Conservation (phyloP, 2,113 vertebrate genomes). For the Gallinago jamesoni region DNA sequence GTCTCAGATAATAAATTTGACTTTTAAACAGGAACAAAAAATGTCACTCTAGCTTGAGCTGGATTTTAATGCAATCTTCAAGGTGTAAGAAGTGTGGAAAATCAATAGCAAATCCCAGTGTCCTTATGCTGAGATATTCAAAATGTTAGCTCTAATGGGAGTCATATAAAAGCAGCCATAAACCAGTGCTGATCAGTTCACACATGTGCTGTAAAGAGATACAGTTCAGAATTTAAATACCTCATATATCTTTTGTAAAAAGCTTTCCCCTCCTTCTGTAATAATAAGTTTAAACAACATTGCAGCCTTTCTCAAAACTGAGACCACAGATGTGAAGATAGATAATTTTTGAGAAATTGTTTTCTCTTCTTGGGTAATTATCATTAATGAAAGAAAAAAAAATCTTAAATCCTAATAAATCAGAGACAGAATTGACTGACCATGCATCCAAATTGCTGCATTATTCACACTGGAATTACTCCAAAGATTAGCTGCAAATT, state of each 20-base stretch:
- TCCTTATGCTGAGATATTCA: conserved; percentile 75
- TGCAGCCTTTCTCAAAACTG: conserved; percentile 54
- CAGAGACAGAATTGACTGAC: conserved; percentile 77
- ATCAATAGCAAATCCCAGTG: conserved; percentile 76
- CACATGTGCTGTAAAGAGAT: conserved; percentile 65
- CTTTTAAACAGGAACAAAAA: conserved; percentile 73
- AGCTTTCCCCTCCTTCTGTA: neutral
- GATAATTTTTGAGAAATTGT: conserved; percentile 75
- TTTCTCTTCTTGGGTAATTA: conserved; percentile 79
- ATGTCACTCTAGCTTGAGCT: conserved; percentile 67
- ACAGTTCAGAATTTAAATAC: conserved; percentile 69
- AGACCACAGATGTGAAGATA: conserved; percentile 58
- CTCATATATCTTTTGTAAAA: conserved; percentile 69
- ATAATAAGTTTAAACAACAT: conserved; percentile 72
- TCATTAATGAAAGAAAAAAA: conserved; percentile 79
- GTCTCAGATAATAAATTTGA: conserved; percentile 64
- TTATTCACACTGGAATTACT: conserved; percentile 86
- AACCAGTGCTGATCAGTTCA: conserved; percentile 67
- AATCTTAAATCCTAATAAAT: conserved; percentile 81
- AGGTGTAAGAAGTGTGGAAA: conserved; percentile 70
- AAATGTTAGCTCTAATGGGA: conserved; percentile 75
- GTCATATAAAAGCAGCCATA: conserved; percentile 58
- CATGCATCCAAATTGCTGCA: conserved; percentile 82
- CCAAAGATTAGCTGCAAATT: conserved; percentile 85
- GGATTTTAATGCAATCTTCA: conserved; percentile 75